Base-by-base conservation (phyloP, 2,888 invertebrate species). In the Carcina quercana region DNA sequence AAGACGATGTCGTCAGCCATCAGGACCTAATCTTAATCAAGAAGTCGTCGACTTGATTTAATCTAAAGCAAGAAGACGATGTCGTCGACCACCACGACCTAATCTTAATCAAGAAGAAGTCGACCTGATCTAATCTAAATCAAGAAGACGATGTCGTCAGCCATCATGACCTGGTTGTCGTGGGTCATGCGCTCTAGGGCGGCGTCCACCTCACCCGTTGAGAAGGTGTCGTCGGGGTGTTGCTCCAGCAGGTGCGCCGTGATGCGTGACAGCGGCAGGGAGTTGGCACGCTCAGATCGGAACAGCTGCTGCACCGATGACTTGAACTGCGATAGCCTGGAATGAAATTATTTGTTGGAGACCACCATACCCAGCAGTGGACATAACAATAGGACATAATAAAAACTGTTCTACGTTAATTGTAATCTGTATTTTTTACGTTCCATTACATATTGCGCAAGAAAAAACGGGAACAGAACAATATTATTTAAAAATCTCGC, bases 131-230 rank as follows among this genome's bases (percentile, higher is more conserved):
- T n/a, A n/a, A 14, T 6, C 5, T 89, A 95, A 62, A 96, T 94
- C 29, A 94, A 85, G 74, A 94, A 93, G 15, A 96, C 88, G 43
- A 93, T 91, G 43, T 89, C 91, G 59, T 95, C 95, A 0, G 94
- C 89, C 50, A 94, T 83, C 97, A 98, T 97, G 37, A 97, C 88
- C 65, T 95, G 94, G 79, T 97, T 97, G 44, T 93, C 95, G 20
- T 91, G 91, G 3, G 92, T 91, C 96, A 98, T 96, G 38, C 86
- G 86, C 7, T 88, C 83, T 7, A 98, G 80, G 2, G 96, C 97
- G 0, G 92, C 90, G 25, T 85, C 73, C 4, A 97, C 84, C 82
- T 98, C 97, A 0, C 71, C 86, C 2, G 83, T 59, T 0, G 85
- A 79, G 64, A 92, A 95, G 1, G 84, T 72, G 30, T 87, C 82